Conservation (phyloP, 2,888 invertebrate species). For the Cheilosia variabilis region DNA sequence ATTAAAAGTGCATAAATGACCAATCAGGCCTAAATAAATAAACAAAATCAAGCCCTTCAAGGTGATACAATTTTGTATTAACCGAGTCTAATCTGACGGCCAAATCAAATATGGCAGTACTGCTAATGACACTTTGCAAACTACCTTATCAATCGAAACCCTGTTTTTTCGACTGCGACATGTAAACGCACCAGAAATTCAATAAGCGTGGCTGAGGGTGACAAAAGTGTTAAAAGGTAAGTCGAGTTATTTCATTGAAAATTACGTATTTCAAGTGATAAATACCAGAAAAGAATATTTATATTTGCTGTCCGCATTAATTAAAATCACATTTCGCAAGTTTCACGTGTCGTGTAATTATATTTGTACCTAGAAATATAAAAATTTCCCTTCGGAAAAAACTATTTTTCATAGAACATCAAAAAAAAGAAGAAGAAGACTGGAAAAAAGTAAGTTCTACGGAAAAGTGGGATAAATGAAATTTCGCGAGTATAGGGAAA, state of each 20-base stretch:
- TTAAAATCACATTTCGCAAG: conserved; percentile 6
- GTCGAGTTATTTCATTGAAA: conserved; percentile 59
- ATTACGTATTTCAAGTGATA: conserved; percentile 59
- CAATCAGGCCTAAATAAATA: no score
- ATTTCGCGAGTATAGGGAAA: conserved; percentile 51
- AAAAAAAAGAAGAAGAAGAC: conserved; percentile 48
- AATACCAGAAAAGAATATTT: conserved; percentile 22
- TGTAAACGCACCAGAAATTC: conserved; percentile 77
- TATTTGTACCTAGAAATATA: conserved; percentile 19
- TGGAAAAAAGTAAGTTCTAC: conserved; percentile 46
- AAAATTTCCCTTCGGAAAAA: conserved; percentile 57
- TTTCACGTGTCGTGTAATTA: not conserved
- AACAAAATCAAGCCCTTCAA: no score
- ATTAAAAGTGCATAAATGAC: no score
- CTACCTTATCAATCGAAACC: conserved; percentile 20
- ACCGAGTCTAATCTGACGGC: not conserved
- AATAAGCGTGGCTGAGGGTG: conserved; percentile 92
- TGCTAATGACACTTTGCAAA: not conserved
- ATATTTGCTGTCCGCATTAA: not conserved
- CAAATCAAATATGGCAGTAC: not conserved
- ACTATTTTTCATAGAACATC: conserved; percentile 50
- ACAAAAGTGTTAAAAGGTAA: conserved; percentile 67
- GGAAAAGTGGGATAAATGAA: conserved; percentile 65
- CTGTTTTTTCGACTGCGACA: conserved; percentile 39
- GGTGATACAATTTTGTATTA: no score